Evolutionary conservation across 1,140 invertebrate genomes (phyloP), one percentile per base, ranked within the genome.

Genomic region (Melitaea cinxia): DNA sequence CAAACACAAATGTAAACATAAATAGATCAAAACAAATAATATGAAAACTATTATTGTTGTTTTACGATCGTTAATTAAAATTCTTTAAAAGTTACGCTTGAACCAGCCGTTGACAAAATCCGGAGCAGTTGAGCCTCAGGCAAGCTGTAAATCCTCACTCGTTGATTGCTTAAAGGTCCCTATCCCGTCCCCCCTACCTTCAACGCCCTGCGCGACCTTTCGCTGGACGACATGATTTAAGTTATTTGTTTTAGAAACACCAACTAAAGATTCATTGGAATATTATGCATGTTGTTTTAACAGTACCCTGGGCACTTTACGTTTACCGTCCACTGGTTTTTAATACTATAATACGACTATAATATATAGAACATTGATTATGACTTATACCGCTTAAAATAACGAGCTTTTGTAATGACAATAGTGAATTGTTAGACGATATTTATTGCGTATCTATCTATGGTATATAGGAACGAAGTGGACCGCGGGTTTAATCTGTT

Each of bases 191-290:
- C 14, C 37, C 37, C 37, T 67, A 72, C 59, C 69, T 39, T 59
- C 7, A 28, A 23, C 19, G 52, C 53, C 52, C 21, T 33, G n/a
- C 19, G 26, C 49, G 37, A 53, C 63, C 63, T 64, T 69, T 58
- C 33, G 26, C 26, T 61, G 53, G 67, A 77, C 64, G 78, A 80
- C 76, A 80, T 86, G 82, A 85, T 88, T 87, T 85, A 88, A 84
- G 63, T 85, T 88, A 85, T 88, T 88, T 88, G 84, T 85, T 88
- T 88, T 85, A 84, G 79, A 84, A 77, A 80, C 77, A 75, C 65
- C 77, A 77, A 72, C 69, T 54, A 39, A 72, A 85, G 80, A 88
- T 86, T 81, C 82, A 85, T 85, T 80, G 70, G 75, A 67, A 75
- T 81, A 80, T 85, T 86, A 80, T 79, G 70, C 75, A 59, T 70